phyloP scores from a whole-genome alignment of 2,113 vertebrate species.

The Apaloderma vittatum region DNA sequence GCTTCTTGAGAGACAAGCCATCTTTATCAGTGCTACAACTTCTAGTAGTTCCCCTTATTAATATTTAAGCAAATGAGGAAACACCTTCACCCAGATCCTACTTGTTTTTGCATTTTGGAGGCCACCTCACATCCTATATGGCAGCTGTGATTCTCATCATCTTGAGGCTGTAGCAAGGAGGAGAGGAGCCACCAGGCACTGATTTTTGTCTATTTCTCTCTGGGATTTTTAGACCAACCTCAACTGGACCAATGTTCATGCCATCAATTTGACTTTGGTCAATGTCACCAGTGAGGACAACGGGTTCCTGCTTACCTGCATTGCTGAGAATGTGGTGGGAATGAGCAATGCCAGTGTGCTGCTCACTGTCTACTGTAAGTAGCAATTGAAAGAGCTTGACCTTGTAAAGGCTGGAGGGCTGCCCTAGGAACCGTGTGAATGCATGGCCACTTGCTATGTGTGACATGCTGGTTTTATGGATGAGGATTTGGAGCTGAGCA shows the following conservation, averaged over 20 bases:
- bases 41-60: not conserved
- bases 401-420: not conserved
- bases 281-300: constrained; percentile 97
- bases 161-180: fast-evolving
- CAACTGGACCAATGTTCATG: constrained; percentile 95
- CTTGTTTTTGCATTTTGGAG: not conserved
- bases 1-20: not conserved
- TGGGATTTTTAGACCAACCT: constrained; percentile 87
- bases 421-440: not conserved
- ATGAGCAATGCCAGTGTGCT: constrained; percentile 95
- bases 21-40: not conserved
- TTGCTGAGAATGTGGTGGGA: constrained; percentile 96
- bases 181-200: not conserved
- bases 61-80: not conserved
- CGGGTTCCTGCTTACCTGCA: constrained; percentile 91
- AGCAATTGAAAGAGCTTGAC: not conserved
- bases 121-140: not conserved
- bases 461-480: not conserved
- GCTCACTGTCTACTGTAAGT: constrained; percentile 95
- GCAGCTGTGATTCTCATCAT: not conserved
- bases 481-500: not conserved
- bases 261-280: constrained; percentile 94
- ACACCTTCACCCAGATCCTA: not conserved
- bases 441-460: not conserved
- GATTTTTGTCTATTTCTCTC: not conserved